Evolutionary conservation across 2,113 vertebrate species (phyloP), one percentile per base, ranked within the genome.

Genomic region (Natator depressus): DNA sequence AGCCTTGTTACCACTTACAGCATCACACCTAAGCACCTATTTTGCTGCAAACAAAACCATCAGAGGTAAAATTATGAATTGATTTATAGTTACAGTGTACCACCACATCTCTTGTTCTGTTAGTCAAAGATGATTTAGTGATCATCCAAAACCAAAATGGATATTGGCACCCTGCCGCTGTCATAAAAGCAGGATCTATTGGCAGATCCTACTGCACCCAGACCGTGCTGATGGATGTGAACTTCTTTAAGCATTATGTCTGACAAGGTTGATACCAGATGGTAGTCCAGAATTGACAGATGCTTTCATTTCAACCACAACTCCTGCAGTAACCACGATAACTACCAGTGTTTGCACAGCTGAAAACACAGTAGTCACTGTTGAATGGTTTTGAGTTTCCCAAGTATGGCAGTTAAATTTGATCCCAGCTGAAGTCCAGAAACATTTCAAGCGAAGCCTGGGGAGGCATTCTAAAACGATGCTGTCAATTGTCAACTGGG

Each of bases 31-130:
- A 27, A 25, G 19, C 24, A 8, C 20, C n/a, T 24, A 5, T 35
- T 55, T 10, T 25, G 0, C 4, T 3, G 72, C 1, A 27, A 12
- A 47, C 42, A 47, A 13, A 19, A 27, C 76, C 12, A 9, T 75
- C 20, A 2, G 27, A 5, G 13, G 6, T 6, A 25, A 3, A 13
- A 0, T 6, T 59, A 53, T 8, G 24, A 29, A 31, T 17, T 24
- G 0, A 46, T 57, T 35, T 13, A 0, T 42, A 0, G 22, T 1
- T 13, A 19, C 24, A 25, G 5, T 2, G 4, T 1, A 29, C 57
- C 35, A 62, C 83, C 29, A 31, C 54, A 35, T 59, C 16, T 62
- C 0, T 8, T n/a, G 35, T 46, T 6, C 31, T 50, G 0, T 82
- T 57, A n/a, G 17, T 9, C 2, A 13, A 51, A 35, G 35, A 35